Evolutionary conservation across 64 coral and sea anemone genomes (phyloP).

Genomic region (Montipora sp.): DNA sequence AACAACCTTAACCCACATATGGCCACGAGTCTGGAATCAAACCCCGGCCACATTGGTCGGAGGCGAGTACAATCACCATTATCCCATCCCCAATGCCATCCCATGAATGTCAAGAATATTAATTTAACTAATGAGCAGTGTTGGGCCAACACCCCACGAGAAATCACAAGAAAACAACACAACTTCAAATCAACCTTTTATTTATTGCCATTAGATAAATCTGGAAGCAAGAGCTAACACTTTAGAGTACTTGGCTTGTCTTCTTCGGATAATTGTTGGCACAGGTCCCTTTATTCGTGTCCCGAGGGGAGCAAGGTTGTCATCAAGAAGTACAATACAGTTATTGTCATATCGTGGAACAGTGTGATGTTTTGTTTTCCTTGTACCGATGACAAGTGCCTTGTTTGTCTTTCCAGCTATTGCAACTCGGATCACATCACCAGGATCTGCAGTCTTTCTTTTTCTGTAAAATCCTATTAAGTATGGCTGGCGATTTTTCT

Average conservation of each 20-base stretch:
- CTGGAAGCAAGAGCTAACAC: slow-evolving; percentile 96
- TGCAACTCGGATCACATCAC: slow-evolving; percentile 94
- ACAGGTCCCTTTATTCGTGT: slow-evolving; percentile 96
- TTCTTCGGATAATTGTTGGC: slow-evolving; percentile 84
- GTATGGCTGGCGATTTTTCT: slow-evolving; percentile 90
- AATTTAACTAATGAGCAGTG: no score
- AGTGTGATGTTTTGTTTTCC: slow-evolving; percentile 91
- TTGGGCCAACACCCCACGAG: no score
- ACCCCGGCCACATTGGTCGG: no score
- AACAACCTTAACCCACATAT: no score
- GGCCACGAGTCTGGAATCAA: no score
- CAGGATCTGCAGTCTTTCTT: slow-evolving; percentile 95
- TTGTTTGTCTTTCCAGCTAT: slow-evolving; percentile 93
- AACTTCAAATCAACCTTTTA: neutral
- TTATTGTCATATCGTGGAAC: slow-evolving; percentile 99
- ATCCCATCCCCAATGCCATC: no score
- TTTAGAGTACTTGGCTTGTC: slow-evolving; percentile 98
- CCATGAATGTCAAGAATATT: no score
- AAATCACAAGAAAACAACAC: neutral
- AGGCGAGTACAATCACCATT: no score
- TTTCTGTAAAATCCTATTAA: slow-evolving; percentile 96
- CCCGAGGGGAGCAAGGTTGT: slow-evolving; percentile 94
- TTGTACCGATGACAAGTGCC: slow-evolving; percentile 93
- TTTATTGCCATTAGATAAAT: slow-evolving; percentile 71
- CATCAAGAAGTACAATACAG: slow-evolving; percentile 93